Evolutionary conservation across 2,888 invertebrate species (phyloP).

Genomic region (Achlya flavicornis): DNA sequence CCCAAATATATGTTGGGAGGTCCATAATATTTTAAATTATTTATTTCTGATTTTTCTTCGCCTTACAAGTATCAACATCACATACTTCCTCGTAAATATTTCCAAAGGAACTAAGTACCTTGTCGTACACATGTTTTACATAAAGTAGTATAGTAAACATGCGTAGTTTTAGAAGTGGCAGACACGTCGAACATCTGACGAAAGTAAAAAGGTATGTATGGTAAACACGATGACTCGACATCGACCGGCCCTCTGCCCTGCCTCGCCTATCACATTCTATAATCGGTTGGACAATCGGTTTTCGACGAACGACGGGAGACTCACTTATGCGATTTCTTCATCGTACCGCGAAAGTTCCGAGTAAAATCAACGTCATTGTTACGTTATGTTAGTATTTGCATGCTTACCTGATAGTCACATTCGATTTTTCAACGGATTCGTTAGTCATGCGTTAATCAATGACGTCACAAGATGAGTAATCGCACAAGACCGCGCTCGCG

Average conservation of each 20-base stretch:
- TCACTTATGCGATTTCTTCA: conserved; percentile 39
- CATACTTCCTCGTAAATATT: no score
- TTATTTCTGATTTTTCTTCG: no score
- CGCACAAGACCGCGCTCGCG: conserved; percentile 53
- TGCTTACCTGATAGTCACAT: conserved; percentile 19
- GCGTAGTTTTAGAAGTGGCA: conserved; percentile 15
- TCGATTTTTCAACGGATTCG: conserved; percentile 61
- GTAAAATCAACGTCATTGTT: conserved; percentile 27
- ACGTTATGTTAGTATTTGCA: not conserved
- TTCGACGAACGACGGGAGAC: conserved; percentile 32
- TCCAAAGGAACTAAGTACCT: not conserved
- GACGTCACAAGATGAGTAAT: conserved; percentile 79
- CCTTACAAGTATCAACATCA: no score
- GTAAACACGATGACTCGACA: conserved; percentile 45
- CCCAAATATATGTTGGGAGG: no score
- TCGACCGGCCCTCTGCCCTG: conserved; percentile 30
- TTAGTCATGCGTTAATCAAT: conserved; percentile 74
- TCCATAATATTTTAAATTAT: no score
- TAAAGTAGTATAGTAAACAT: conserved; percentile 18
- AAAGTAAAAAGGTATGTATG: conserved; percentile 32
- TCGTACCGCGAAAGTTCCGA: conserved; percentile 41
- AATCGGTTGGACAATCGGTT: conserved; percentile 30
- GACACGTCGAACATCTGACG: conserved; percentile 23
- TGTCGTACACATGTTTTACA: conserved; percentile 9
- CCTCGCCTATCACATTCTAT: conserved; percentile 30